Conservation (phyloP, 2,797 vertebrate genomes). For the Protonibea diacanthus region DNA sequence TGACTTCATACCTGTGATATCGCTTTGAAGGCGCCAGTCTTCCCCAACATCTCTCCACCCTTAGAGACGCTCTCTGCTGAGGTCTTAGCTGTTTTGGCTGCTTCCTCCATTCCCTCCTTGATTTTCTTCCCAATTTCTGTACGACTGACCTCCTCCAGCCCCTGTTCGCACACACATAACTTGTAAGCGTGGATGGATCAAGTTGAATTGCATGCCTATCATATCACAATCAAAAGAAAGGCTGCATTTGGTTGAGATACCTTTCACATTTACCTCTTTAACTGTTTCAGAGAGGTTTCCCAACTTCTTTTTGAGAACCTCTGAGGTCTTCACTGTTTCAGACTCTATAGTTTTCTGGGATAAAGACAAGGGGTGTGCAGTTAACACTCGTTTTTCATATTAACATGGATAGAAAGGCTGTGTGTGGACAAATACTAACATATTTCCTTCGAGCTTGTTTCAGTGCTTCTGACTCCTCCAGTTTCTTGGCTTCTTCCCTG, state of each 20-base stretch:
- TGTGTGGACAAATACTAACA: conserved; percentile 79
- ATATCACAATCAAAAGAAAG: background rate
- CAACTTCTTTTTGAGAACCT: conserved; percentile 93
- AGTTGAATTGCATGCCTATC: background rate
- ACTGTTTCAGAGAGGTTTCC: conserved; percentile 91
- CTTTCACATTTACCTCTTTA: conserved; percentile 88
- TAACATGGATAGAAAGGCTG: background rate
- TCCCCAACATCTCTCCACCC: conserved; percentile 93
- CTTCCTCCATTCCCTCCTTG: conserved; percentile 95
- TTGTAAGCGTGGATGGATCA: background rate
- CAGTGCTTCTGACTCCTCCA: conserved; percentile 95
- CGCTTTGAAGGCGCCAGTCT: conserved; percentile 93
- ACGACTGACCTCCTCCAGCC: conserved; percentile 92
- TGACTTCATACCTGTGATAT: conserved; percentile 90
- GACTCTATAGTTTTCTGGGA: conserved; percentile 96
- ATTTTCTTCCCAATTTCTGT: conserved; percentile 95
- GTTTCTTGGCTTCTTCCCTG: conserved; percentile 92
- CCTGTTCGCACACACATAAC: conserved; percentile 79
- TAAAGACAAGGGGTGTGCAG: background rate
- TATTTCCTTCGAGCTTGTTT: conserved; percentile 96
- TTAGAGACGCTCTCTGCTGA: conserved; percentile 93
- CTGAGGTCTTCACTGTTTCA: conserved; percentile 94
- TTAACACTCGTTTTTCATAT: background rate
- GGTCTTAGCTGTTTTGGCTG: conserved; percentile 93
- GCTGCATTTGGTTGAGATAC: background rate